Percentiles rank a stretch among this genome's conserved stretches.
These are phyloP conservation scores for Gallinago media DNA, from an alignment of 2,113 vertebrate genomes.

Conservation along the genomic window DNA sequence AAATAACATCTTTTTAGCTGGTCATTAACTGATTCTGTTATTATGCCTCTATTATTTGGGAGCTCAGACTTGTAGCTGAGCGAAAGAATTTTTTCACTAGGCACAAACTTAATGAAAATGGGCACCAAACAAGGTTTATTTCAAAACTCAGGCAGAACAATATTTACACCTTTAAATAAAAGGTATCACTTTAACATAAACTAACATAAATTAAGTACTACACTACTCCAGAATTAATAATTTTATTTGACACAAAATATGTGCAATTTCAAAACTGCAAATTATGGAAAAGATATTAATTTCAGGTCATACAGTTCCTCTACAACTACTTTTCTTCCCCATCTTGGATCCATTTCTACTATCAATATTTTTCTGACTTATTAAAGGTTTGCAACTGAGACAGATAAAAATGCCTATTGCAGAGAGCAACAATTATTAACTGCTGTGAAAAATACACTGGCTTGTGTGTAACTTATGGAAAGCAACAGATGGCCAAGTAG, in stretches of 20 bases:
- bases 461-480: constrained; percentile 68
- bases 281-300: background rate
- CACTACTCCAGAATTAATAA: background rate
- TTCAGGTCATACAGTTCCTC: background rate
- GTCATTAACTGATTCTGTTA: background rate
- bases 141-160: background rate
- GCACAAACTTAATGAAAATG: background rate
- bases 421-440: constrained; percentile 3
- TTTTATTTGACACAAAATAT: background rate
- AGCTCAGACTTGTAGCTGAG: background rate
- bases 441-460: constrained; percentile 21
- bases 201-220: background rate
- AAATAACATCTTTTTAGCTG: background rate
- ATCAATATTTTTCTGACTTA: constrained; percentile 1
- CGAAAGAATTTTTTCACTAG: background rate
- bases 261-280: background rate
- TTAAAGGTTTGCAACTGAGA: background rate
- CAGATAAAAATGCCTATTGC: background rate
- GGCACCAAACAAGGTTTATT: background rate
- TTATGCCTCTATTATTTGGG: background rate
- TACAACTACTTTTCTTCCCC: background rate
- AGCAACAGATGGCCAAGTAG: constrained; percentile 73
- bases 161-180: background rate
- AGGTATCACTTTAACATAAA: background rate
- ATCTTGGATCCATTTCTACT: constrained; percentile 16